Conservation (phyloP, 2,113 vertebrate genomes). For the Sylvietta virens region DNA sequence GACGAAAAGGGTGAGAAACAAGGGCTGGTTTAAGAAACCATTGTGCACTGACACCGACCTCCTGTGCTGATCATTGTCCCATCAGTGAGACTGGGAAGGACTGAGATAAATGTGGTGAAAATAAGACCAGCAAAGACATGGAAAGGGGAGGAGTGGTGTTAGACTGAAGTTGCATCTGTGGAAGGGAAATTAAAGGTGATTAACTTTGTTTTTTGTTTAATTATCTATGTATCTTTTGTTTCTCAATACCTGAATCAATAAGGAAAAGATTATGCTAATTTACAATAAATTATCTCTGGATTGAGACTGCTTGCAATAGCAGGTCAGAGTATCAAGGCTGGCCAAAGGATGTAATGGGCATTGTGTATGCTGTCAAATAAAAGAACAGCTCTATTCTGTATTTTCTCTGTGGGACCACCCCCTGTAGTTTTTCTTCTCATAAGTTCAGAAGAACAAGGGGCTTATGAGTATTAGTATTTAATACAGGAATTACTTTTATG, state of each 20-base stretch:
- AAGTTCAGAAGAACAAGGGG: neutral
- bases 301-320: neutral
- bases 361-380: neutral
- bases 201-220: neutral
- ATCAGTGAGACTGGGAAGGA: neutral
- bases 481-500: neutral
- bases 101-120: neutral
- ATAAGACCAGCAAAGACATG: neutral
- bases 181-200: neutral
- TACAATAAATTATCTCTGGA: neutral
- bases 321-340: neutral
- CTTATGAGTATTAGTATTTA: neutral
- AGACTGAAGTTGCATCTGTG: neutral
- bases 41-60: accelerated
- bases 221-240: neutral
- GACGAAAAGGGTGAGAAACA: neutral
- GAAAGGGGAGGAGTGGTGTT: neutral
- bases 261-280: neutral
- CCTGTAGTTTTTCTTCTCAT: neutral
- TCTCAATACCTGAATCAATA: neutral
- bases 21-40: neutral
- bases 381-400: neutral
- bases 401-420: neutral
- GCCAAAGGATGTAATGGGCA: neutral
- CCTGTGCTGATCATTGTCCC: neutral